Evolutionary conservation across 2,888 invertebrate genomes (phyloP).

Genomic region (Ectemnius lituratus): DNA sequence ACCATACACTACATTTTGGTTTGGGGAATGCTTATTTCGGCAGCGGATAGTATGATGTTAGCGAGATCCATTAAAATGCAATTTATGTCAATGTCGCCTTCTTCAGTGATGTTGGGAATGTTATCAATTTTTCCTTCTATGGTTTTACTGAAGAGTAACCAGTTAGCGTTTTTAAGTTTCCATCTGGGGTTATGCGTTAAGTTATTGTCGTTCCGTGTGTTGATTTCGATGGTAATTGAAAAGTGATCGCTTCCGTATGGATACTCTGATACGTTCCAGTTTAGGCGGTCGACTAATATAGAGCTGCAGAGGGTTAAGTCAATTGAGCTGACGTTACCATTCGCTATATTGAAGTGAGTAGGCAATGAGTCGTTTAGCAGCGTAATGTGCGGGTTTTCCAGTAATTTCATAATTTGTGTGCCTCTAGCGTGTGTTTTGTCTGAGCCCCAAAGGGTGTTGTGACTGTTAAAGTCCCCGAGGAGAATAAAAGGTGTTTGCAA

Average conservation of each 20-base stretch:
- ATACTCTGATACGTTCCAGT: background rate
- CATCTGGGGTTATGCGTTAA: background rate
- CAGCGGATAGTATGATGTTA: no score
- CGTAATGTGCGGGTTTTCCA: background rate
- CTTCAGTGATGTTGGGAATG: background rate
- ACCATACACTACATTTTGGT: slow-evolving; percentile 34
- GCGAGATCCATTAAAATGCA: background rate
- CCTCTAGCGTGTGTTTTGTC: slow-evolving; percentile 39
- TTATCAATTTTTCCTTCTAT: background rate
- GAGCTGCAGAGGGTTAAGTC: slow-evolving; percentile 7
- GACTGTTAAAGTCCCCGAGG: slow-evolving; percentile 55
- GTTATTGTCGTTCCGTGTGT: background rate
- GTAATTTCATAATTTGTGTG: slow-evolving; percentile 45
- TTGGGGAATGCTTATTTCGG: no score
- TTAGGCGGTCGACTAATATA: background rate
- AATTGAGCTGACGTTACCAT: background rate
- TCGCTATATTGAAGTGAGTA: slow-evolving; percentile 9
- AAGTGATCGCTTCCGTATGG: slow-evolving; percentile 14
- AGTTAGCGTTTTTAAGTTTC: slow-evolving; percentile 23
- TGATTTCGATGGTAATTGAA: background rate
- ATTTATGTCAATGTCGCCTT: slow-evolving; percentile 7
- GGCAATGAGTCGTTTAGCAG: background rate
- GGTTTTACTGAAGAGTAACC: background rate
- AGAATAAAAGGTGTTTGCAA: slow-evolving; percentile 52
- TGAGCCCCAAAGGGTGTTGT: slow-evolving; percentile 47